Conservation (phyloP, 1,140 invertebrate species). For the Lucilia cuprina region DNA sequence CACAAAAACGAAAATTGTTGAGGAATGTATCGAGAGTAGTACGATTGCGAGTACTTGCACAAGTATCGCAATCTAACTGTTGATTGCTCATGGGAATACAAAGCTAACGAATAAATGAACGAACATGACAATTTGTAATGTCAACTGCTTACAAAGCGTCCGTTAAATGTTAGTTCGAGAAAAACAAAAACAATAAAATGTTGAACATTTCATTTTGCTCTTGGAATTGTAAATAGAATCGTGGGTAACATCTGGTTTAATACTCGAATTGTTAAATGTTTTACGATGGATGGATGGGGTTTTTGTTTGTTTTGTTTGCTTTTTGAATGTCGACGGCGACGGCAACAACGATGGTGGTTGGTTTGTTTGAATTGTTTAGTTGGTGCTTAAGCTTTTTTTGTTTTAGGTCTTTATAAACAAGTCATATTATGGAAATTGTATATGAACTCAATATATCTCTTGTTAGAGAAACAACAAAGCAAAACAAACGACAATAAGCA, state of each 20-base stretch:
- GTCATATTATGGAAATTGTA: background rate
- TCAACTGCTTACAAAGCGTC: background rate
- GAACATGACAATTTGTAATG: constrained; percentile 10
- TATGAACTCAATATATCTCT: constrained; percentile 7
- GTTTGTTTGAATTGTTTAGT: background rate
- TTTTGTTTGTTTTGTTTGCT: background rate
- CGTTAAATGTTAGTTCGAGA: background rate
- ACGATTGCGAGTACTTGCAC: background rate
- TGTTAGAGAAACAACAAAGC: constrained; percentile 5
- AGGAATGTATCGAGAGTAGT: too few relatives aligned
- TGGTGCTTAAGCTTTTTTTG: background rate
- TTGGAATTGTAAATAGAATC: background rate
- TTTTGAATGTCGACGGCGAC: background rate
- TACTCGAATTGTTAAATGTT: background rate
- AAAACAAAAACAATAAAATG: constrained; percentile 3
- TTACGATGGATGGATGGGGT: background rate
- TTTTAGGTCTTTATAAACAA: background rate
- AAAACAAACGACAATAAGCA: background rate
- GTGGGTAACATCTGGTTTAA: background rate
- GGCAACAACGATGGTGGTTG: background rate
- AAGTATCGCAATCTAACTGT: background rate
- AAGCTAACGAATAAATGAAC: background rate
- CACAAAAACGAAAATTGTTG: background rate
- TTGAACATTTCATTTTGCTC: background rate
- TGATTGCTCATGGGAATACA: background rate